These are phyloP conservation scores for Lymantria monacha DNA, from an alignment of 2,888 invertebrate species.

Conservation along the genomic window DNA sequence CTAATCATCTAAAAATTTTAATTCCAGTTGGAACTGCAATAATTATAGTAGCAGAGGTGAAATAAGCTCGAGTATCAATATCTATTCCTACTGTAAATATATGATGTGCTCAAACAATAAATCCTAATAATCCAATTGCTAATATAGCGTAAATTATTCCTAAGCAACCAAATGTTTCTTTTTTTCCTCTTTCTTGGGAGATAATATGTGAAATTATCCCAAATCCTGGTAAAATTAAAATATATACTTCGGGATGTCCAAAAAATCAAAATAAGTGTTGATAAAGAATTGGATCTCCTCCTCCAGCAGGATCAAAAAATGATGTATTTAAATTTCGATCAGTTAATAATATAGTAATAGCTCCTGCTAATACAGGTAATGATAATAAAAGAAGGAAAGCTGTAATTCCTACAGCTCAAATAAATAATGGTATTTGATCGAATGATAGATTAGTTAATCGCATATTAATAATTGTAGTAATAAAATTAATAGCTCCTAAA, in stretches of 20 bases:
- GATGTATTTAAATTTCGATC: constrained; percentile 91
- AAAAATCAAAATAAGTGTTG: constrained; percentile 95
- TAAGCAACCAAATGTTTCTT: constrained; percentile 86
- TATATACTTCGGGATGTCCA: constrained; percentile 93
- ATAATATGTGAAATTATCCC: constrained; percentile 91
- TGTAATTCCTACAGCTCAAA: constrained; percentile 85
- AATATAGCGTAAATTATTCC: constrained; percentile 93
- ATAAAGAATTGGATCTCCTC: constrained; percentile 85
- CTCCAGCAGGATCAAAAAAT: constrained; percentile 91
- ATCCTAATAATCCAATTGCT: constrained; percentile 90
- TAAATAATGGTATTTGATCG: constrained; percentile 87
- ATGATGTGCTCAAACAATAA: constrained; percentile 93
- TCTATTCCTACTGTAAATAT: constrained; percentile 94
- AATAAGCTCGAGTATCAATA: constrained; percentile 91
- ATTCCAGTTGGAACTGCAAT: constrained; percentile 93
- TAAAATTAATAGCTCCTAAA: too few relatives aligned
- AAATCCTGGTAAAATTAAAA: constrained; percentile 94
- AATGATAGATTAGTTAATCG: constrained; percentile 82
- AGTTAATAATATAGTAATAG: too few relatives aligned
- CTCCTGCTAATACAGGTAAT: constrained; percentile 90
- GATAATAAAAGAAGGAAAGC: constrained; percentile 83
- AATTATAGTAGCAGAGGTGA: constrained; percentile 92
- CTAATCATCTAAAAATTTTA: constrained; percentile 91
- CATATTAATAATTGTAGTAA: too few relatives aligned
- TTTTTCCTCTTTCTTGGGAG: constrained; percentile 88